Conservation (phyloP, 2,797 vertebrate genomes). For the Smutsia gigantea region DNA sequence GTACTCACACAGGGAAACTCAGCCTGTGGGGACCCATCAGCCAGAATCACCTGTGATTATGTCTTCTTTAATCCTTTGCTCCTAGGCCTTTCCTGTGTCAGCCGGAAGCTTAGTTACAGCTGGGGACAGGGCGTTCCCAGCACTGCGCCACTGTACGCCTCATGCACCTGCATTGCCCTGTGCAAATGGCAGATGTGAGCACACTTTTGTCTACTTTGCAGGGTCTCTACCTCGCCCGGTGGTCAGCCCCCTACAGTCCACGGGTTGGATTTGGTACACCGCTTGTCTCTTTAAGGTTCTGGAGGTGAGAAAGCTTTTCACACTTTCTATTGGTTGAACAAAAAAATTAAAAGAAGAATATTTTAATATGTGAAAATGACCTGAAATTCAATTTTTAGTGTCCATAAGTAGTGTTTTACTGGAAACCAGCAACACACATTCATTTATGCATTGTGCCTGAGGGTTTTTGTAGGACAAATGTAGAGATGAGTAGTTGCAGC, state of each 20-base stretch:
- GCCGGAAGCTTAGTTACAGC: not conserved
- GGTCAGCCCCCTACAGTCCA: too few species aligned
- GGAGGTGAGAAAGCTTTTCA: not conserved
- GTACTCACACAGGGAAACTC: fast-evolving
- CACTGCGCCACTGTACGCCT: fast-evolving
- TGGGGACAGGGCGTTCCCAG: fast-evolving
- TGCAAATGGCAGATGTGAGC: not conserved
- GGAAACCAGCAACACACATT: fast-evolving
- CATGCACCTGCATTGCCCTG: fast-evolving
- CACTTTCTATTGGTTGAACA: not conserved
- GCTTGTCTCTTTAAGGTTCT: not conserved
- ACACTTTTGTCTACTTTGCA: not conserved
- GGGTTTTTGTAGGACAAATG: fast-evolving
- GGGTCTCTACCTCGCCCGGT: fast-evolving
- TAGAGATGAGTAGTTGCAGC: fast-evolving
- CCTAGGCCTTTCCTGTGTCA: not conserved
- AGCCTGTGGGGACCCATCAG: fast-evolving
- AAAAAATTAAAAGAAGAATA: not conserved
- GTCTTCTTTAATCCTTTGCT: fast-evolving
- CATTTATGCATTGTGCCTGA: fast-evolving
- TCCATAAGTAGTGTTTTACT: too few species aligned
- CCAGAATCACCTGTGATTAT: fast-evolving
- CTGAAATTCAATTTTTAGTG: too few species aligned
- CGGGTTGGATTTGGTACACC: not conserved
- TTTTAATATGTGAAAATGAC: not conserved